Conservation (phyloP, 1,140 invertebrate genomes). For the Caenorhabditis latens region DNA sequence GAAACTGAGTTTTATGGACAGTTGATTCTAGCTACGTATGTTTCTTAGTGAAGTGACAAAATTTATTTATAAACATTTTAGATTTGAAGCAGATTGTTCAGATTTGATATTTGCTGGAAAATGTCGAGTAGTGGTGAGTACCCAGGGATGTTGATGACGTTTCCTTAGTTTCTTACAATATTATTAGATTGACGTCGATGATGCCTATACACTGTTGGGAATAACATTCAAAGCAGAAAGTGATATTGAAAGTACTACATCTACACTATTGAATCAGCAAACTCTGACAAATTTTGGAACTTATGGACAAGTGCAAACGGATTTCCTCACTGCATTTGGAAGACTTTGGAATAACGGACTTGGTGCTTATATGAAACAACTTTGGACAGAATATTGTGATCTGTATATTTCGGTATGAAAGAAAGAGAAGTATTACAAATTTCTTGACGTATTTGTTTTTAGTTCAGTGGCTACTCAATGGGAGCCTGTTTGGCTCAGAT, state of each 20-base stretch:
- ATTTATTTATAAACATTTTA: not conserved
- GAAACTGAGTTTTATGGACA: constrained; percentile 42
- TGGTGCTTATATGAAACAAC: constrained; percentile 24
- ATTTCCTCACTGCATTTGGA: constrained; percentile 36
- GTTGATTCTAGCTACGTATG: constrained; percentile 11
- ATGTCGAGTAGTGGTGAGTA: constrained; percentile 11
- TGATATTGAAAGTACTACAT: constrained; percentile 23
- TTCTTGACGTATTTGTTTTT: not conserved
- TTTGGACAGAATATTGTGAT: constrained; percentile 46
- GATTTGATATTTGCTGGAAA: constrained; percentile 37
- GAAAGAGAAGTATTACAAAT: not conserved
- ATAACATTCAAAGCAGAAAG: constrained; percentile 50
- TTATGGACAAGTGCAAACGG: constrained; percentile 37
- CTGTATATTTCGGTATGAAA: constrained; percentile 16
- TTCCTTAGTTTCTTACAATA: not conserved
- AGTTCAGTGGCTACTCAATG: constrained; percentile 49
- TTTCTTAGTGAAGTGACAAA: too few relatives aligned
- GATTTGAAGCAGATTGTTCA: constrained; percentile 39
- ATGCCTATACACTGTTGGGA: constrained; percentile 19
- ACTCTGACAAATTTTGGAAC: not conserved
- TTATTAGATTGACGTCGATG: constrained; percentile 11
- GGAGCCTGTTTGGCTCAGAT: constrained; percentile 42
- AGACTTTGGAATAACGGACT: constrained; percentile 44
- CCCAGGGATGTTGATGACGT: not conserved
- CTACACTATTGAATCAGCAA: not conserved